Evolutionary conservation across 2,888 invertebrate species (phyloP), one percentile per base, ranked within the genome.

Genomic region (Tethea ocularis): DNA sequence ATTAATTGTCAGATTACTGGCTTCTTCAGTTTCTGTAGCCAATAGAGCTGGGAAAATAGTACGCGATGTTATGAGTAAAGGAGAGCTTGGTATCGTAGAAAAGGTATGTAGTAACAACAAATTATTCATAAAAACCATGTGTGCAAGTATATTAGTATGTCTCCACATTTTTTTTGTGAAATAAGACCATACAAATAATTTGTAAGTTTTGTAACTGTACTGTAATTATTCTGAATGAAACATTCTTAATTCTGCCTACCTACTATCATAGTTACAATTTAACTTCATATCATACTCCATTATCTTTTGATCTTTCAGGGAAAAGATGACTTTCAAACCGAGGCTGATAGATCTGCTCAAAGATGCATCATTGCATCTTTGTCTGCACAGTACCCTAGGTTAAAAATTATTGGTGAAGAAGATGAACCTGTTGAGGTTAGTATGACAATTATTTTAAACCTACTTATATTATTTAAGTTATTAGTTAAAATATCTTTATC

Each of bases 301-400:
- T 26, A 26, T 6, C 26, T 26, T 0, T 7, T 46, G 20, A 17
- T 23, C 8, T 75, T 77, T 15, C 77, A 97, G 96, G 98, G 97
- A 22, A 96, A 96, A 80, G 97, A 98, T 93, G 99, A 99, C 90
- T 94, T 98, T 52, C 99, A 99, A 94, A 99, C 99, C 5, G 98
- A 99, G 93, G 99, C 99, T 7, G 99, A 99, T 84, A 95, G 99
- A 68, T 97, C 97, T 29, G 99, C 98, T 0, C 99, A 99, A 87
- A 94, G 95, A 67, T 98, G 98, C 83, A 99, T 99, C 62, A 95
- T 99, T 62, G 96, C 97, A 24, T 98, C 98, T 1, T 93, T 99
- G 5, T 93, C 95, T 38, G 95, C 95, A 62, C 96, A 97, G 75
- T 99, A 98, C 88, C 98, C 99, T 0, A 94, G 94, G 72, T 84